Evolutionary conservation across 2,113 vertebrate species (phyloP).

Genomic region (Scomber colias): DNA sequence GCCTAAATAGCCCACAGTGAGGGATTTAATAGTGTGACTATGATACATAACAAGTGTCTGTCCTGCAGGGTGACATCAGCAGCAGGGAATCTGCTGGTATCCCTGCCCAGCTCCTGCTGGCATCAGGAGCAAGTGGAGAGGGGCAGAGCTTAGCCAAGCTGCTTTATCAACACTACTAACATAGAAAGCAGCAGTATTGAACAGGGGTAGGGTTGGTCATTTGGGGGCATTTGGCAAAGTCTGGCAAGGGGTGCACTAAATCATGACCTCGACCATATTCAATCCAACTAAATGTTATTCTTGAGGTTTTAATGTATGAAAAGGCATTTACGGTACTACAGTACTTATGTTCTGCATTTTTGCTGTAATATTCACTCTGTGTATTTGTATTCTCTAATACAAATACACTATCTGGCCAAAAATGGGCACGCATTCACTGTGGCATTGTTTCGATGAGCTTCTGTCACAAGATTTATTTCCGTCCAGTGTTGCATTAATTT

Average conservation of each 20-base stretch:
- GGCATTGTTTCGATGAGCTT: too few species aligned
- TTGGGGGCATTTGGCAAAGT: background rate
- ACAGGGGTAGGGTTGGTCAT: background rate
- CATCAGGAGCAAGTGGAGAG: constrained; percentile 43
- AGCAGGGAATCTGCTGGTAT: constrained; percentile 83
- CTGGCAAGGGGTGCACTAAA: background rate
- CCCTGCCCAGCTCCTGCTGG: constrained; percentile 68
- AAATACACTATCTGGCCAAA: background rate
- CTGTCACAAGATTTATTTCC: too few species aligned
- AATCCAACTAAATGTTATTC: too few species aligned
- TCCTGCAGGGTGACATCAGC: constrained; percentile 84
- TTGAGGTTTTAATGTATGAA: background rate
- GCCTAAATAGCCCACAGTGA: constrained; percentile 85
- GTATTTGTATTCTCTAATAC: background rate
- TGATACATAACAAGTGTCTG: constrained; percentile 87
- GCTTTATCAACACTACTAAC: constrained; percentile 58
- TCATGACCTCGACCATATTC: background rate
- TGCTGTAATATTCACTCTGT: background rate
- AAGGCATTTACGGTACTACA: background rate
- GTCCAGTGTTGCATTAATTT: too few species aligned
- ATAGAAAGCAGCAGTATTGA: constrained; percentile 39
- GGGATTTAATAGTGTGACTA: constrained; percentile 87
- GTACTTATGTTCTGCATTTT: background rate
- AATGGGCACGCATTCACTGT: too few species aligned
- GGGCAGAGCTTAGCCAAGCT: constrained; percentile 51